A percentile compares a stretch with the other conserved stretches of the same genome.
Evolutionary conservation across 2,113 vertebrate species (phyloP).

Genomic region (Dicerorhinus sumatrensis): DNA sequence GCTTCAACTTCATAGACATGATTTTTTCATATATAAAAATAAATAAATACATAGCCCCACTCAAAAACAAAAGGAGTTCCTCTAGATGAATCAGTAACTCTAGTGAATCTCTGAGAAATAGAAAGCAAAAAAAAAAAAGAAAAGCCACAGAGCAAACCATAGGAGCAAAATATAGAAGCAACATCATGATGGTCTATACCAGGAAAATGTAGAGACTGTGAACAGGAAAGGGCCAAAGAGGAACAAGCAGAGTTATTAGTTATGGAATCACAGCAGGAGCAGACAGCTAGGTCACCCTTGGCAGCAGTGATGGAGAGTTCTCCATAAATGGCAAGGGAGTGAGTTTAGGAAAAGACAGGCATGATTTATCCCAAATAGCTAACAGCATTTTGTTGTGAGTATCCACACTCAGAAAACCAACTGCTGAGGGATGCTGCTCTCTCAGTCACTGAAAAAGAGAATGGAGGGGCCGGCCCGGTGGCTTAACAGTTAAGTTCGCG

Average conservation of each 20-base stretch:
- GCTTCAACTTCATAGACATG: not conserved
- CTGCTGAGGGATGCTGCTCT: not conserved
- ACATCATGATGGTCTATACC: not conserved
- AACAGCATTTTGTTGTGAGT: not conserved
- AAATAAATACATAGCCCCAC: not conserved
- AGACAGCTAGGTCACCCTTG: not conserved
- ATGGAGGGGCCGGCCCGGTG: not conserved
- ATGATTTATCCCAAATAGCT: not conserved
- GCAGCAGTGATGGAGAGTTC: not conserved
- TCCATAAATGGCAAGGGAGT: not conserved
- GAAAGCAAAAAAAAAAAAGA: not conserved
- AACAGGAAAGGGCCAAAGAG: not conserved
- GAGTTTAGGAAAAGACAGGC: not conserved
- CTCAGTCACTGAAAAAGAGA: not conserved
- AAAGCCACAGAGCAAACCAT: not conserved
- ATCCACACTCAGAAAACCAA: not conserved
- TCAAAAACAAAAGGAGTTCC: not conserved
- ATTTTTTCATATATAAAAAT: not conserved
- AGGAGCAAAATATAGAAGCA: not conserved
- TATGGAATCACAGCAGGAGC: not conserved
- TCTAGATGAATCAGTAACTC: not conserved
- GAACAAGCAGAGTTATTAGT: not conserved
- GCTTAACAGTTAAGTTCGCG: too few species aligned
- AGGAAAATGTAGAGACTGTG: not conserved
- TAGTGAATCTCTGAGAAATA: not conserved